Evolutionary conservation across 2,888 invertebrate genomes (phyloP), one percentile per base, ranked within the genome.

Genomic region (Zaprionus obscuricornis): DNA sequence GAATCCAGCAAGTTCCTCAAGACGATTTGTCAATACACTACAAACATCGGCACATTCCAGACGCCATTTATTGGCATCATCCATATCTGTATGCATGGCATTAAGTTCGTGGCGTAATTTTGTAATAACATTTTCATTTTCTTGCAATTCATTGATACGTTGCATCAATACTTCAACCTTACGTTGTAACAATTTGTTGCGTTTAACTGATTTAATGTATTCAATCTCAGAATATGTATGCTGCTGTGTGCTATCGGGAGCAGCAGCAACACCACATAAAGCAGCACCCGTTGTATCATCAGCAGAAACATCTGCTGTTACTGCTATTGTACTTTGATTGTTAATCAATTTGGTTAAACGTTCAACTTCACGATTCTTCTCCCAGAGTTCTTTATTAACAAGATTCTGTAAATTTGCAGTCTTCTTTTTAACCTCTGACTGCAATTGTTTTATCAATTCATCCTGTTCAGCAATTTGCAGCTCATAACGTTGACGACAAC

Each of bases 1-100:
- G 81, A 93, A 93, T 8, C 91, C 90, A 0, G 93, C 93, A 33
- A 93, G 85, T 76, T 93, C 93, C 69, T 93, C 92, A 2, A 93
- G 79, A 0, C 93, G 91, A 20, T 88, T 90, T 13, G 92, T 92
- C 4, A 93, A 86, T 31, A 92, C 85, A 1, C 74, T 57, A 66
- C 90, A 90, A 1, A 90, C 85, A 46, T 90, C 88, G 0, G 86
- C 81, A 50, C 89, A 90, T 50, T 90, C 88, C 2, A 74, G 76
- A 1, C 89, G 88, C 87, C 88, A 89, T 51, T 85, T 88, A 37
- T 89, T 85, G 0, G 89, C 86, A 6, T 68, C 74, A 10, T 89
- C 88, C 5, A 86, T 73, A 18, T 90, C 88, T 0, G 66, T 52
- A 17, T 82, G 84, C 6, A 88, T 86, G 13, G 83, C 66, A 33